Conservation (phyloP, 2,888 invertebrate genomes). For the Melitaea athalia region DNA sequence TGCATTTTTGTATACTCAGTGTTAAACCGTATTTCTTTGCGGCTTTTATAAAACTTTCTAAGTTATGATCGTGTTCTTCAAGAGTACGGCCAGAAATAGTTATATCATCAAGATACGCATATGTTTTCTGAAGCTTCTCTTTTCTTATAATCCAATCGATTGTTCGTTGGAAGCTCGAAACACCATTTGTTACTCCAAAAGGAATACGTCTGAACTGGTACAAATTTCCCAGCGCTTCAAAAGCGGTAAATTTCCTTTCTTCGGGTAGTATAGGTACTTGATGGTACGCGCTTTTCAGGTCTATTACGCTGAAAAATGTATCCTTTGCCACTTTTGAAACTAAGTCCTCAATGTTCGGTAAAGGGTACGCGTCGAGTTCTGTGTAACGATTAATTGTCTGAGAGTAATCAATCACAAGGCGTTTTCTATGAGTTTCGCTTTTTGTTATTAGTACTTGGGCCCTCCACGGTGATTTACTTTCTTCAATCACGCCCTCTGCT, state of each 20-base stretch:
- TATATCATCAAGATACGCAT: conserved; percentile 39
- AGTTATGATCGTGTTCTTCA: conserved; percentile 34
- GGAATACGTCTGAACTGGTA: conserved; percentile 27
- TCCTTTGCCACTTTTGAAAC: conserved; percentile 26
- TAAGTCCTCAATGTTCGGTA: conserved; percentile 36
- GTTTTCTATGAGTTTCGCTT: conserved; percentile 38
- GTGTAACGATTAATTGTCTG: conserved; percentile 42
- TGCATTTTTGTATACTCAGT: neutral
- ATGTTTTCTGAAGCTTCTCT: conserved; percentile 31
- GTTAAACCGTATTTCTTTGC: conserved; percentile 28
- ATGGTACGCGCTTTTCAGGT: conserved; percentile 27
- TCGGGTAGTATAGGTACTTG: conserved; percentile 23
- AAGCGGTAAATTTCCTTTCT: conserved; percentile 22
- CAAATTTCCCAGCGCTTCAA: conserved; percentile 24
- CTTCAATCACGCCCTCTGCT: conserved; percentile 17
- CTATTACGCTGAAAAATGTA: conserved; percentile 25
- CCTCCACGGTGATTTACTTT: conserved; percentile 35
- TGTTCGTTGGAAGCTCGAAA: conserved; percentile 30
- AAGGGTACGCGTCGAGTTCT: conserved; percentile 39
- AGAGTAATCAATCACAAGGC: conserved; percentile 44
- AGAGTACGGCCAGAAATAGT: conserved; percentile 37
- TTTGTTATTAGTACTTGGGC: conserved; percentile 40
- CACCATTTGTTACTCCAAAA: conserved; percentile 31
- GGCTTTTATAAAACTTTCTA: conserved; percentile 22
- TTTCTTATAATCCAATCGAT: conserved; percentile 26